Evolutionary conservation across 2,888 invertebrate genomes (phyloP).

Genomic region (Oasisia sp.): DNA sequence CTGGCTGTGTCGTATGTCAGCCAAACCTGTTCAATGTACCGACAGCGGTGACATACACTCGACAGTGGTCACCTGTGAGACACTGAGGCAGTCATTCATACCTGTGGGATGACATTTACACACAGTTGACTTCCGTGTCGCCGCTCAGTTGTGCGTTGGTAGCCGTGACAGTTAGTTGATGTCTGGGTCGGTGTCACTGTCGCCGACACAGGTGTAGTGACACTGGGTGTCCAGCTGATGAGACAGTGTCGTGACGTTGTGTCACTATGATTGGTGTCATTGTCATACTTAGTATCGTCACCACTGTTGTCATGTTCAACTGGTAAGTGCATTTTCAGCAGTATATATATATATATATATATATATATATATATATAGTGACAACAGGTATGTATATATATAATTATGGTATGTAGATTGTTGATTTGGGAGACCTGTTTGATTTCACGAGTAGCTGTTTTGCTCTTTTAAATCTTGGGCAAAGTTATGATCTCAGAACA

Average conservation of each 20-base stretch:
- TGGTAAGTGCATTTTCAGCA: not conserved
- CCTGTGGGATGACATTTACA: not conserved
- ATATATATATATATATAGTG: too few relatives aligned
- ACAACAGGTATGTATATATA: too few relatives aligned
- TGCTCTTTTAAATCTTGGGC: too few relatives aligned
- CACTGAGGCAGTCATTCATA: not conserved
- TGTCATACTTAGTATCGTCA: not conserved
- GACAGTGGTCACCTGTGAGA: not conserved
- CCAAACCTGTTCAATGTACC: not conserved
- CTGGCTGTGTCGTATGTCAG: not conserved
- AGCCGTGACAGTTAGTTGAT: not conserved
- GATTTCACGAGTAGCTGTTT: too few relatives aligned
- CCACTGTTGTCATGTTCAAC: not conserved
- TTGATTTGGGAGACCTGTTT: too few relatives aligned
- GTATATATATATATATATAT: not conserved
- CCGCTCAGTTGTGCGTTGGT: not conserved
- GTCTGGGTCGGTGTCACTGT: not conserved
- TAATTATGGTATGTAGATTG: too few relatives aligned
- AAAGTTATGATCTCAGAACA: too few relatives aligned
- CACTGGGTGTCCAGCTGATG: not conserved
- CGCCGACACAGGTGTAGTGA: not conserved
- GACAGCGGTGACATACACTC: too few relatives aligned
- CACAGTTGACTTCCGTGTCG: not conserved
- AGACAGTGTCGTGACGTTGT: not conserved
- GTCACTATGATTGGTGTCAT: slow-evolving; percentile 1